Evolutionary conservation across 2,888 invertebrate species (phyloP).

Genomic region (Acleris sparsana): DNA sequence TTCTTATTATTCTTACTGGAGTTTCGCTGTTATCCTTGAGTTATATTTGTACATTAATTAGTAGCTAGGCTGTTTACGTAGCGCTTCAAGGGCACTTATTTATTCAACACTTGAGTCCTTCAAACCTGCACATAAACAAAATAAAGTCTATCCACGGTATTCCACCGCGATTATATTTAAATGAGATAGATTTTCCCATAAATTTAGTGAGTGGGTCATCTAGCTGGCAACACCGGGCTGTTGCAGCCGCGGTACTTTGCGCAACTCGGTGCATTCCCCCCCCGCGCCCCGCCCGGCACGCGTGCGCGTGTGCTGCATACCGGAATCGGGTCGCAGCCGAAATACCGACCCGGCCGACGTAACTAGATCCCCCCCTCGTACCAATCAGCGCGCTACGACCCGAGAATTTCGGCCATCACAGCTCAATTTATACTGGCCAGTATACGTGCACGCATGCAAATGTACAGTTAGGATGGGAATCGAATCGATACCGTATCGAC

Average conservation of each 20-base stretch:
- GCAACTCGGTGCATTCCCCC: slow-evolving; percentile 78
- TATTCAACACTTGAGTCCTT: too few relatives aligned
- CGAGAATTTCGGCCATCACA: slow-evolving; percentile 43
- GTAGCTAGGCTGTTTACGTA: too few relatives aligned
- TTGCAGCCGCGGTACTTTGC: slow-evolving; percentile 74
- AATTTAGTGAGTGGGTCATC: slow-evolving; percentile 9
- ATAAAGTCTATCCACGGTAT: too few relatives aligned
- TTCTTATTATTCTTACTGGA: too few relatives aligned
- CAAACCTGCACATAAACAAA: too few relatives aligned
- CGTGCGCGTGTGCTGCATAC: slow-evolving; percentile 80
- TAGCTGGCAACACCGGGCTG: slow-evolving; percentile 27
- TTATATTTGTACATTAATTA: too few relatives aligned
- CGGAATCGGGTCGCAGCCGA: slow-evolving; percentile 81
- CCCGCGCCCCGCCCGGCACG: slow-evolving; percentile 57
- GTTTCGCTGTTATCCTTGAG: too few relatives aligned
- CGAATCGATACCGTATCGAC: slow-evolving; percentile 72
- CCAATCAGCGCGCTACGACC: slow-evolving; percentile 39
- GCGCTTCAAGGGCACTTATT: too few relatives aligned
- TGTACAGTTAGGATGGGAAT: slow-evolving; percentile 77
- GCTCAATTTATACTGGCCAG: slow-evolving; percentile 53
- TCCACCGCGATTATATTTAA: too few relatives aligned
- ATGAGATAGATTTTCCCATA: slow-evolving; percentile 4
- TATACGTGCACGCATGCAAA: slow-evolving; percentile 82
- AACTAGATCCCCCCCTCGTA: slow-evolving; percentile 58
- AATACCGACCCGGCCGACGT: slow-evolving; percentile 62